Conservation (phyloP, 2,888 invertebrate genomes). For the Melipona beecheii region DNA sequence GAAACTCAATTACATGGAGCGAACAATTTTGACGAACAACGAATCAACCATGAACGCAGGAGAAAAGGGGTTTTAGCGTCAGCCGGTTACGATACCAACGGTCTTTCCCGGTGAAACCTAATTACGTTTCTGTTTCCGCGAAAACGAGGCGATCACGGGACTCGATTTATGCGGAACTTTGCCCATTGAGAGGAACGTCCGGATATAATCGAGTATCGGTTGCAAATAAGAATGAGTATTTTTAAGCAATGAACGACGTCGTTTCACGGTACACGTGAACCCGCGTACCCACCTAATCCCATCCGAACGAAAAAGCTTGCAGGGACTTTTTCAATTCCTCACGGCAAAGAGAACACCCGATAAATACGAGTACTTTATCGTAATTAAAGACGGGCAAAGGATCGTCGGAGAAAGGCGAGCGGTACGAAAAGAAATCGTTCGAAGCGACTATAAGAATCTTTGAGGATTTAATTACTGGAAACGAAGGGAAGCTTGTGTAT, state of each 20-base stretch:
- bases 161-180: slow-evolving; percentile 42
- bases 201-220: slow-evolving; percentile 25
- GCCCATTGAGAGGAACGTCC: not conserved
- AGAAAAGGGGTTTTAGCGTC: not conserved
- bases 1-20: slow-evolving; percentile 39
- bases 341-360: slow-evolving; percentile 69
- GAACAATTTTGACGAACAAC: slow-evolving; percentile 50
- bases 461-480: slow-evolving; percentile 35
- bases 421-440: slow-evolving; percentile 23
- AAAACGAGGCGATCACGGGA: slow-evolving; percentile 22
- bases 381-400: slow-evolving; percentile 69
- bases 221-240: slow-evolving; percentile 37
- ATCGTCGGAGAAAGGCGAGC: not conserved
- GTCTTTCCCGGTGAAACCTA: slow-evolving; percentile 12
- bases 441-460: slow-evolving; percentile 1
- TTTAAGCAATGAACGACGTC: slow-evolving; percentile 51
- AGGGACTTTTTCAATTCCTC: slow-evolving; percentile 78
- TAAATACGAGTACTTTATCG: slow-evolving; percentile 68
- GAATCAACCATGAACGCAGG: slow-evolving; percentile 22
- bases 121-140: slow-evolving; percentile 37
- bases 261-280: slow-evolving; percentile 25
- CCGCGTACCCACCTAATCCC: not conserved
- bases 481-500: not conserved
- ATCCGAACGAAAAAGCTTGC: slow-evolving; percentile 30
- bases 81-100: not conserved